Evolutionary conservation across 2,888 invertebrate species (phyloP).

Genomic region (Xestia rhomboidea): DNA sequence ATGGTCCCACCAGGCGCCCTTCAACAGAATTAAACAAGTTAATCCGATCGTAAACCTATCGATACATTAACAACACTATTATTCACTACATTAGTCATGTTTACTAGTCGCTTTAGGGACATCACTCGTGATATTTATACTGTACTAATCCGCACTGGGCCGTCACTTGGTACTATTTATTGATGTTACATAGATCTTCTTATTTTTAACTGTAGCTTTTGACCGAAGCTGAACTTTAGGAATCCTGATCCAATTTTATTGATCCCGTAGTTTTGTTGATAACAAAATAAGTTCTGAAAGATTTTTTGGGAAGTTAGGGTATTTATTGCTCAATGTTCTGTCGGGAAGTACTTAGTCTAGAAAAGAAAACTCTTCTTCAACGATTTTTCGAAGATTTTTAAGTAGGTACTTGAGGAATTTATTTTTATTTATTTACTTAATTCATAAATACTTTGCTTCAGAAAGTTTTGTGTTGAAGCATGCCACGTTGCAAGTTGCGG

Average conservation of each 20-base stretch:
- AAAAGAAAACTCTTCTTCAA: not conserved
- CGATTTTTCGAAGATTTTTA: not conserved
- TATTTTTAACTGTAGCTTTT: not conserved
- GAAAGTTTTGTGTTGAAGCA: not conserved
- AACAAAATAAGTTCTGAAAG: not conserved
- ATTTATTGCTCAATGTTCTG: not conserved
- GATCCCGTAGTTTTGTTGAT: not conserved
- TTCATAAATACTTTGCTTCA: not conserved
- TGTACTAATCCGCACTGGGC: not conserved
- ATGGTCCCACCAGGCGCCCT: constrained; percentile 33
- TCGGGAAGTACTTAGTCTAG: not conserved
- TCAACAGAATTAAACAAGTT: constrained; percentile 40
- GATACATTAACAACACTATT: constrained; percentile 42
- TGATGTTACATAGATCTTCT: not conserved
- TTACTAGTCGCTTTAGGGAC: constrained; percentile 26
- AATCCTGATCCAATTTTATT: not conserved
- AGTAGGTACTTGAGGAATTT: too few relatives aligned
- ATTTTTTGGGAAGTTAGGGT: not conserved
- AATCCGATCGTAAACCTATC: constrained; percentile 51
- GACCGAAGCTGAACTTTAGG: too few relatives aligned
- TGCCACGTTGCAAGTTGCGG: not conserved
- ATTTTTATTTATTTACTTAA: too few relatives aligned
- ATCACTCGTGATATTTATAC: constrained; percentile 13
- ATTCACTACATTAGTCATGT: constrained; percentile 38
- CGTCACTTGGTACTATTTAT: not conserved